phyloP scores from a whole-genome alignment of 2,888 invertebrate species.

The Troglohyphantes excavatus region DNA sequence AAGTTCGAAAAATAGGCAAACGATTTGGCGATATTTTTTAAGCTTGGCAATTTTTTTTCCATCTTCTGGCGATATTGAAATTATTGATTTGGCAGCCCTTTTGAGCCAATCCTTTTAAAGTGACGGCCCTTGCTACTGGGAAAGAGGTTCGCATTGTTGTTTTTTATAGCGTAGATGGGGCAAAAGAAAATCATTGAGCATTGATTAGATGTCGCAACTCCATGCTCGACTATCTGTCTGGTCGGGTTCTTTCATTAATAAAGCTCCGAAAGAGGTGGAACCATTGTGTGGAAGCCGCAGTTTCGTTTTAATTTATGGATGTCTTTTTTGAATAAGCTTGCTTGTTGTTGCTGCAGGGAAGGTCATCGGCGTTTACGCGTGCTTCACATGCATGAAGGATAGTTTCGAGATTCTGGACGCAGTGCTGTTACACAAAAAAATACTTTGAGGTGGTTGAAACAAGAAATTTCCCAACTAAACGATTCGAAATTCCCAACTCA shows the following conservation, averaged over 20 bases:
- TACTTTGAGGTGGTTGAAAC: too few relatives aligned
- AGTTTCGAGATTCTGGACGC: not conserved
- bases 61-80: too few relatives aligned
- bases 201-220: conserved; percentile 30
- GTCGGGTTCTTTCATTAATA: not conserved
- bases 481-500: too few relatives aligned
- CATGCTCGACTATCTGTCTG: not conserved
- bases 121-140: conserved; percentile 25
- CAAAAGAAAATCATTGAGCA: conserved; percentile 25
- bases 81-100: too few relatives aligned
- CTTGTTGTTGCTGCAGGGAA: not conserved
- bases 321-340: conserved; percentile 2
- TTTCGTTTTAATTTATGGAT: not conserved
- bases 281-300: not conserved
- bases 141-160: conserved; percentile 35
- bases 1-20: too few relatives aligned
- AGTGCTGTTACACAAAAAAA: too few relatives aligned
- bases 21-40: too few relatives aligned
- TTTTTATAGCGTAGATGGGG: not conserved
- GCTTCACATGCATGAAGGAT: not conserved
- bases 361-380: not conserved
- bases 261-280: not conserved
- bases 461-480: too few relatives aligned
- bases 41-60: too few relatives aligned
- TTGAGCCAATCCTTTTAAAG: conserved; percentile 24